Base-by-base conservation (phyloP, 1,140 invertebrate species). In the Euglossa dilemma region DNA sequence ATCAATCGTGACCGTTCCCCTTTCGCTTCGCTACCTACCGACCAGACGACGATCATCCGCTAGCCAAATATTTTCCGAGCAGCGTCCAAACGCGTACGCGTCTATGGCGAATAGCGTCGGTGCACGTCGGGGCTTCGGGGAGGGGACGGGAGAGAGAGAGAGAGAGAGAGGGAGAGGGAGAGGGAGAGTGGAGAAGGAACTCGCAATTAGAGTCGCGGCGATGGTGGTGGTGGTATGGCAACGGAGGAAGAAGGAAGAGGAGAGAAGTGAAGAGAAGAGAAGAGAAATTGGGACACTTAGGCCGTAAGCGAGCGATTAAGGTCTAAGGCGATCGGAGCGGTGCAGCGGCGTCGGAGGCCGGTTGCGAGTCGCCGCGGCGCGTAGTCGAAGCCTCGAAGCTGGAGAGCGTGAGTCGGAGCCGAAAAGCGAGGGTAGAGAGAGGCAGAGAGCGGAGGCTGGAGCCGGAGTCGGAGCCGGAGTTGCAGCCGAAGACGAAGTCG, bases 281-380 rank as follows among this genome's bases (percentile, higher is more conserved):
- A 47, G 64, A 80, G 85, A 89, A 93, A 93, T 92, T 91, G 91
- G 91, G 91, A 91, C 92, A 91, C 89, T 90, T 88, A 85, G 85
- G 88, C 87, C 85, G 90, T 86, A 54, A 77, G 90, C 90, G 87
- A 70, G 73, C 89, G 89, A 88, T 89, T 91, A 85, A 90, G 87
- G 90, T 93, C 91, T 91, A 90, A 91, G 86, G 91, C 90, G 90
- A 93, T 92, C 91, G 92, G 90, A 91, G 87, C 88, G 87, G 76
- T 88, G 90, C 87, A 74, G 28, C 16, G 12, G 52, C 2, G 63
- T 14, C n/a, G 11, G 36, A 67, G 66, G 20, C 66, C 28, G 66
- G 23, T 23, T n/a, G 66, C 20, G 12, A 45, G 66, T 88, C 89
- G 89, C n/a, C 89, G 90, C 91, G 90, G 89, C 87, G 88, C 79